Conservation (phyloP, 2,888 invertebrate species). For the Phytoseiulus persimilis region DNA sequence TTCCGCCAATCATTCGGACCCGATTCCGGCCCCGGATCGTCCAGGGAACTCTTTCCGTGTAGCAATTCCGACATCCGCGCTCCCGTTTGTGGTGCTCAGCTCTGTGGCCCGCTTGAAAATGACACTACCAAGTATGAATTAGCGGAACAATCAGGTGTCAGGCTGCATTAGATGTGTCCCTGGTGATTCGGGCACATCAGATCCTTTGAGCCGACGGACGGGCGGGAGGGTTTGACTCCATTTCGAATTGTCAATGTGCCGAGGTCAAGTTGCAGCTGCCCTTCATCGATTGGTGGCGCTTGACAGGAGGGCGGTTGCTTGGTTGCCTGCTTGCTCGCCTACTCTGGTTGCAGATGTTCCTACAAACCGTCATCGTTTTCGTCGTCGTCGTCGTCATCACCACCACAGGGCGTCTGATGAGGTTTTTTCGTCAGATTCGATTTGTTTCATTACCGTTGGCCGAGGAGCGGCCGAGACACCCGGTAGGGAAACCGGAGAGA, state of each 20-base stretch:
- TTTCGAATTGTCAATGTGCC: background rate
- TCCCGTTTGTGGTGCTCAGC: too few species aligned
- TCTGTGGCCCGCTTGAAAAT: too few species aligned
- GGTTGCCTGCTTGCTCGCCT: background rate
- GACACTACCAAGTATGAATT: background rate
- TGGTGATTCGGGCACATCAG: background rate
- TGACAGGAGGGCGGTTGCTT: background rate
- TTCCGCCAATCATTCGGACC: too few species aligned
- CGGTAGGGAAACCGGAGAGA: too few species aligned
- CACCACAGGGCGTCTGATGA: background rate
- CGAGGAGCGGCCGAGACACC: background rate
- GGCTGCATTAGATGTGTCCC: background rate
- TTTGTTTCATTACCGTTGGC: background rate
- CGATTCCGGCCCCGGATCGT: too few species aligned
- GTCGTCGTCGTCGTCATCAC: background rate
- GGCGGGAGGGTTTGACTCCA: background rate
- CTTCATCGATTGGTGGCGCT: slow-evolving; percentile 5
- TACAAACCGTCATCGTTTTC: background rate
- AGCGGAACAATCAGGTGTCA: background rate
- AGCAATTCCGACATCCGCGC: too few species aligned
- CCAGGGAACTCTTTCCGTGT: too few species aligned
- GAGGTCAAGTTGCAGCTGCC: slow-evolving; percentile 5
- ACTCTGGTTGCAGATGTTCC: background rate
- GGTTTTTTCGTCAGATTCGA: background rate
- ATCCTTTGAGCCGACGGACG: background rate